A percentile compares a stretch with the other conserved stretches of the same genome.
phyloP scores from a whole-genome alignment of 2,888 invertebrate genomes.

The Callosobruchus maculatus region DNA sequence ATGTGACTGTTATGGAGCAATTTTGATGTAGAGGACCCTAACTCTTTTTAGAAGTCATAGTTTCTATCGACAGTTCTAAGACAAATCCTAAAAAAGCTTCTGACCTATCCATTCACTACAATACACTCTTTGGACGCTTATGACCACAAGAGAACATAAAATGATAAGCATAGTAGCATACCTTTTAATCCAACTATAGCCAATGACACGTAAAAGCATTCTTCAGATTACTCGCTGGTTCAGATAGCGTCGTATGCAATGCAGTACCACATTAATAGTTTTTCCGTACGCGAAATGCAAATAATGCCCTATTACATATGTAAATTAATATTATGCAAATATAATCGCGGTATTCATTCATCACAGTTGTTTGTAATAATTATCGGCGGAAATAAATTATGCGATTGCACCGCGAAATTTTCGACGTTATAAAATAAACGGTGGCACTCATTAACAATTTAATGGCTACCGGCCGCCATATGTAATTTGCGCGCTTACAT shows the following conservation, averaged over 20 bases:
- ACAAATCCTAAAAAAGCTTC: too few relatives aligned
- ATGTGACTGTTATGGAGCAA: too few relatives aligned
- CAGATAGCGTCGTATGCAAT: not conserved
- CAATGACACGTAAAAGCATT: not conserved
- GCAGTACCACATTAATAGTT: not conserved
- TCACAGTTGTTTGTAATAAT: constrained; percentile 1
- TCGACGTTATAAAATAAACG: not conserved
- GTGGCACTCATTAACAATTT: not conserved
- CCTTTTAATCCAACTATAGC: not conserved
- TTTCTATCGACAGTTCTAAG: too few relatives aligned
- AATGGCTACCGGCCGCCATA: not conserved
- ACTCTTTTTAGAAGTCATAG: too few relatives aligned
- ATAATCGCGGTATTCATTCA: not conserved
- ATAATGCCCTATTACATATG: not conserved
- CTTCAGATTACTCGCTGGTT: not conserved
- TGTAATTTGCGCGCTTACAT: not conserved
- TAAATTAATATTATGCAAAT: constrained; percentile 2
- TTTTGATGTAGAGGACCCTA: too few relatives aligned
- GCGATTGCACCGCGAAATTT: not conserved
- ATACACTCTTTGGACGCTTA: too few relatives aligned
- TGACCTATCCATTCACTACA: too few relatives aligned
- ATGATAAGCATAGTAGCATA: not conserved
- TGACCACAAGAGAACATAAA: not conserved
- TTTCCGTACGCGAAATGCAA: not conserved
- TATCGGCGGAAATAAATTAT: not conserved